phyloP scores from a whole-genome alignment of 2,797 vertebrate species.

The Sebastes oblongus region DNA sequence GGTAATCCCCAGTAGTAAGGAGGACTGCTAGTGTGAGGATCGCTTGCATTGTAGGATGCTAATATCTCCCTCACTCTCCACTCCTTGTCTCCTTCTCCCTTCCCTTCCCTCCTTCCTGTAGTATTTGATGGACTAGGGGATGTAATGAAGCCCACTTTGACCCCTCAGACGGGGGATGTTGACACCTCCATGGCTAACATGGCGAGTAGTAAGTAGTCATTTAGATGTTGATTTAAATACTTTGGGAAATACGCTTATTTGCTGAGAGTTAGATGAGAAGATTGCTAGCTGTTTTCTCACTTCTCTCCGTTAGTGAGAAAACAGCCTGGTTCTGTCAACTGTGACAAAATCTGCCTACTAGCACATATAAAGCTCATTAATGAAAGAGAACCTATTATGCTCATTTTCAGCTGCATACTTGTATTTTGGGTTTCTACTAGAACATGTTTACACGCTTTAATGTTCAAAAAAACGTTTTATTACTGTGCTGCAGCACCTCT shows the following conservation, averaged over 20 bases:
- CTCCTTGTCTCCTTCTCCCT: neutral
- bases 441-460: no score
- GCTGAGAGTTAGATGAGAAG: neutral
- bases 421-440: no score
- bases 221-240: neutral
- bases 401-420: no score
- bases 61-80: constrained; percentile 38
- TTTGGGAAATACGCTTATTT: neutral
- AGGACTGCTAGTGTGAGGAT: constrained; percentile 43
- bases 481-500: no score
- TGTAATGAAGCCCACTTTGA: constrained; percentile 96
- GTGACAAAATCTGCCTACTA: neutral
- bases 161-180: constrained; percentile 91
- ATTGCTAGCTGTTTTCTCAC: neutral
- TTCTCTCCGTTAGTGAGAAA: neutral
- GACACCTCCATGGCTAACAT: constrained; percentile 97
- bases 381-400: neutral
- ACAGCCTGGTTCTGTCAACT: neutral
- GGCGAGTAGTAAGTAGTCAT: constrained; percentile 93
- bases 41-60: constrained; percentile 50
- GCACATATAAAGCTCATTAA: neutral
- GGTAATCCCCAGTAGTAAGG: constrained; percentile 56
- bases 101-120: constrained; percentile 62
- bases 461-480: no score
- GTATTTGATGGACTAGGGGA: constrained; percentile 98